Evolutionary conservation across 2,113 vertebrate species (phyloP).

Genomic region (Cricetomys ansorgei): DNA sequence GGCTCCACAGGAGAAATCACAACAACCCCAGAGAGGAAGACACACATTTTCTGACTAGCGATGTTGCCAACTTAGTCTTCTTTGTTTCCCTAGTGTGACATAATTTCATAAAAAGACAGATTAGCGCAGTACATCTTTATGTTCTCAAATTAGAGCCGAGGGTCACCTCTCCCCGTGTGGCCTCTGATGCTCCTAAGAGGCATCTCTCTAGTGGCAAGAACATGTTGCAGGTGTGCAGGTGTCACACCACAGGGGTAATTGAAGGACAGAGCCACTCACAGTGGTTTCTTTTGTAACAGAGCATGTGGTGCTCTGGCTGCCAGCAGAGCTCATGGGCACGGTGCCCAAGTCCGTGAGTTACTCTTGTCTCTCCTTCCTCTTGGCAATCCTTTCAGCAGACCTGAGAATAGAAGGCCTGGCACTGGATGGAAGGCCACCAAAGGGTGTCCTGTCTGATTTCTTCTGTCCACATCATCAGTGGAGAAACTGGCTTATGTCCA

Average conservation of each 20-base stretch:
- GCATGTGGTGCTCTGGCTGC: background rate
- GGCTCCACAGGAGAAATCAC: background rate
- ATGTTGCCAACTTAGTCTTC: background rate
- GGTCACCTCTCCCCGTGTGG: background rate
- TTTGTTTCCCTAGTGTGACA: background rate
- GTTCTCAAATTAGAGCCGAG: background rate
- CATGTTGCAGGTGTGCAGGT: constrained; percentile 29
- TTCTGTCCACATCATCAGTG: background rate
- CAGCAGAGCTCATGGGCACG: background rate
- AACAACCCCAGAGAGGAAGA: background rate
- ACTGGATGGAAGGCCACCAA: background rate
- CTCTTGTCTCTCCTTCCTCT: background rate
- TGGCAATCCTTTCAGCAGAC: background rate
- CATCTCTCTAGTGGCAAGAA: background rate
- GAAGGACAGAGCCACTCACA: constrained; percentile 11
- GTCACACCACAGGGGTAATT: background rate
- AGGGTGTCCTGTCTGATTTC: background rate
- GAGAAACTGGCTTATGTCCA: background rate
- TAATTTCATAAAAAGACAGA: constrained; percentile 23
- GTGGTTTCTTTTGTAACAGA: constrained; percentile 1
- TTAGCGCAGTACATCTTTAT: background rate
- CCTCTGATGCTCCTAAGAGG: background rate
- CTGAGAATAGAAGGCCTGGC: background rate
- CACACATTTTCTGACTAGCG: background rate
- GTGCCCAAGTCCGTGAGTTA: background rate